Evolutionary conservation across 2,888 invertebrate species (phyloP).

Genomic region (Plemyria rubiginata): DNA sequence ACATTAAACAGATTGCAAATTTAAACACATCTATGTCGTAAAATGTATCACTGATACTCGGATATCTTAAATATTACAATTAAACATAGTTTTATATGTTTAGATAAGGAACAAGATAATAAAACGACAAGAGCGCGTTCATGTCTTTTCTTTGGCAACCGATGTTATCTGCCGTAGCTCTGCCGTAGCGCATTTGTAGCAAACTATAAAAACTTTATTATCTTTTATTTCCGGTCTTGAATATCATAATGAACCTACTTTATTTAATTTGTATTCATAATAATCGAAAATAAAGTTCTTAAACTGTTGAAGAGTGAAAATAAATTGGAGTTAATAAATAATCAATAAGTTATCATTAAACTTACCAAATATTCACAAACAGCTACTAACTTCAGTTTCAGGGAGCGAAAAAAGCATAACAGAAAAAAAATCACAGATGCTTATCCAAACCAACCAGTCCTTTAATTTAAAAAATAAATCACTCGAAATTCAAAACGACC

Average conservation of each 20-base stretch:
- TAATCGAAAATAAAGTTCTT: background rate
- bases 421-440: slow-evolving; percentile 15
- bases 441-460: slow-evolving; percentile 21
- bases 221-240: background rate
- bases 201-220: slow-evolving; percentile 1
- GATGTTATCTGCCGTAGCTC: slow-evolving; percentile 23
- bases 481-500: slow-evolving; percentile 49
- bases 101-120: slow-evolving; percentile 20
- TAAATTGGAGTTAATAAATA: background rate
- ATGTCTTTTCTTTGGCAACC: slow-evolving; percentile 61
- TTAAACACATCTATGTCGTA: background rate
- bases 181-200: slow-evolving; percentile 14
- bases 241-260: background rate
- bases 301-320: background rate
- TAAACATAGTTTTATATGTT: background rate
- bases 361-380: slow-evolving; percentile 32
- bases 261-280: background rate
- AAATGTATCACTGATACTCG: background rate
- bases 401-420: slow-evolving; percentile 23
- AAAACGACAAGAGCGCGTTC: slow-evolving; percentile 54
- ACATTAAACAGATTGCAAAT: background rate
- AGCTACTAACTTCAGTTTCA: slow-evolving; percentile 19
- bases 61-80: background rate
- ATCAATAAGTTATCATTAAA: background rate
- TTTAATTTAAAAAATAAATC: slow-evolving; percentile 38